Evolutionary conservation across 2,113 vertebrate species (phyloP), one percentile per base, ranked within the genome.

Genomic region (Tretioscincus oriximinensis): DNA sequence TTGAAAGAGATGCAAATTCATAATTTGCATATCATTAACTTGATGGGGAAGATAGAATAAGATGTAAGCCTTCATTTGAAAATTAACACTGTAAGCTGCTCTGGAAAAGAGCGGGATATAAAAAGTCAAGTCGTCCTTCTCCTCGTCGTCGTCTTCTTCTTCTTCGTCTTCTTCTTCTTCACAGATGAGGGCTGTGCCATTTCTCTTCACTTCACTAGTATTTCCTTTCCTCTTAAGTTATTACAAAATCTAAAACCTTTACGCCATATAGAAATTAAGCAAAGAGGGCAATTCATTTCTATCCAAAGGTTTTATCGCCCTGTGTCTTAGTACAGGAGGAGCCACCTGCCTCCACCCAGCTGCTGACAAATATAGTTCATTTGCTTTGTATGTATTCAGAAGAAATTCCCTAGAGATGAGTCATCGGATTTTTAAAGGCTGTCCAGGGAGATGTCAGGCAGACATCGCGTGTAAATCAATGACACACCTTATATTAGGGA

Each of bases 341-440:
- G 86, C 86, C 49, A 87, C 90, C 92, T 54, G 51, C 54, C 54
- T 92, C 91, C 91, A 81, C 90, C 90, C 89, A 91, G 85, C 90
- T 90, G 86, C 90, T 90, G 87, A 88, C 1, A 1, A 90, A 78
- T 1, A 7, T 85, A 85, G 84, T 92, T 92, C 84, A 85, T 86
- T 85, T 84, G 75, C 82, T 88, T 90, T 92, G 86, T 82, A 90
- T 93, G 86, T 90, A 91, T 90, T 92, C 90, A 92, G 88, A 90
- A 84, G 80, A 90, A 92, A 93, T 92, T 91, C 90, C 86, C 90
- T 21, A 2, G 90, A 88, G 87, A 85, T 93, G 91, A 93, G 67
- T 92, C 91, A 92, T 21, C 61, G 70, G 61, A 70, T 80, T 81
- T 92, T 87, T 78, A 76, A 71, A 82, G 88, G 84, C 84, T 92